Base-by-base conservation (phyloP, 2,797 vertebrate species). In the Malacoctenus gilli region DNA sequence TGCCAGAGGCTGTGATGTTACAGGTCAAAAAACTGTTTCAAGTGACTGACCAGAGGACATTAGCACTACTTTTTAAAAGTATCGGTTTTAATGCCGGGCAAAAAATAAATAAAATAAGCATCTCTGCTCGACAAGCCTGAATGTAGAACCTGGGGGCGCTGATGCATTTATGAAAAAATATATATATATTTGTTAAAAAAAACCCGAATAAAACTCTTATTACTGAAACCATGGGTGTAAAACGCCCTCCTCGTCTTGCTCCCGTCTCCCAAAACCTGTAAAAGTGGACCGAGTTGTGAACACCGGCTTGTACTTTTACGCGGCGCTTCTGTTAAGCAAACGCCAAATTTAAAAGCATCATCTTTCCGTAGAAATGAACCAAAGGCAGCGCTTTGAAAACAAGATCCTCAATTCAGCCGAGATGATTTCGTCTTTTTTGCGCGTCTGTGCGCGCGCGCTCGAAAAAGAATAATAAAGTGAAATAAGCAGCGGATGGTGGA, bases 401-500 rank as follows among this genome's bases (percentile, higher is more conserved):
- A 72, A 71, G 70, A 60, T 49, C 61, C 49, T 21, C 34, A 23
- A 28, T 71, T 65, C 72, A 75, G 60, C 59, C 59, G 51, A 84
- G 67, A 43, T 57, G 53, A 59, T 53, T 64, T 77, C 59, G n/a
- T n/a, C n/a, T n/a, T n/a, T n/a, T n/a, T n/a, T n/a, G n/a, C n/a
- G n/a, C 57, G 40, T 25, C 23, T 8, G 5, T 14, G 44, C 22
- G 39, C 20, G 39, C 55, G 74, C 63, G 46, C 58, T 59, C 56
- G 25, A 37, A 38, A 77, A 75, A 64, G 77, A 66, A 75, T n/a
- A 81, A 72, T 56, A 66, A 49, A 48, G 75, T 72, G 9, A 28
- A 28, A 28, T 60, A 67, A 78, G 80, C 53, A 32, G 76, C 76
- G 68, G 57, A 73, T 61, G 68, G 76, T 76, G 68, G 57, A 73